Percentiles rank a stretch among this genome's conserved stretches.
Evolutionary conservation across 2,113 vertebrate genomes (phyloP).

Genomic region (Heliornis fulica): DNA sequence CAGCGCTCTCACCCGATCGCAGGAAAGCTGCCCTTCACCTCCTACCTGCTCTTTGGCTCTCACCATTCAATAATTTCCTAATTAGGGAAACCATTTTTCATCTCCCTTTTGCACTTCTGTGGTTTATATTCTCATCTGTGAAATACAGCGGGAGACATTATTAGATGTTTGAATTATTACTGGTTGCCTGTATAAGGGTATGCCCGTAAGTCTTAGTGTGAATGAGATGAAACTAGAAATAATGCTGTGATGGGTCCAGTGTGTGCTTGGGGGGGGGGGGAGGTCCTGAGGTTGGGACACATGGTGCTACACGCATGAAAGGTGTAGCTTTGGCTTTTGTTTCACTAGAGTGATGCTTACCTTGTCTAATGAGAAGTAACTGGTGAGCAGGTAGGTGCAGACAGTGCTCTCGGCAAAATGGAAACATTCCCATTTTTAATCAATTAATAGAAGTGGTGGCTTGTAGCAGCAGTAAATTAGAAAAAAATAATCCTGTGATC

Average conservation of each 20-base stretch:
- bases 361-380: not conserved
- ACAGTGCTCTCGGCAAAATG: not conserved
- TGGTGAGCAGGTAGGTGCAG: not conserved
- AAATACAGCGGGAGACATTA: not conserved
- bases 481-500: fast-evolving
- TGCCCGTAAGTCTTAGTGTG: not conserved
- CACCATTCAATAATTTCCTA: not conserved
- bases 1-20: not conserved
- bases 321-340: not conserved
- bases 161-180: not conserved
- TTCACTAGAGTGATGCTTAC: fast-evolving
- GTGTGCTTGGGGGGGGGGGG: not conserved
- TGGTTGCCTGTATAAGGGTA: not conserved
- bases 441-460: not conserved
- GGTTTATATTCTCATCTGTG: not conserved
- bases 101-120: not conserved
- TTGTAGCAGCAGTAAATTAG: not conserved
- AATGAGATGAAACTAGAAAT: not conserved
- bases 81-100: not conserved
- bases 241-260: not conserved
- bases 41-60: not conserved
- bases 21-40: not conserved
- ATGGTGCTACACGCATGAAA: not conserved
- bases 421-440: not conserved
- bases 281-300: fast-evolving